Evolutionary conservation across 1,140 invertebrate species (phyloP).

Genomic region (Heliconius congener): DNA sequence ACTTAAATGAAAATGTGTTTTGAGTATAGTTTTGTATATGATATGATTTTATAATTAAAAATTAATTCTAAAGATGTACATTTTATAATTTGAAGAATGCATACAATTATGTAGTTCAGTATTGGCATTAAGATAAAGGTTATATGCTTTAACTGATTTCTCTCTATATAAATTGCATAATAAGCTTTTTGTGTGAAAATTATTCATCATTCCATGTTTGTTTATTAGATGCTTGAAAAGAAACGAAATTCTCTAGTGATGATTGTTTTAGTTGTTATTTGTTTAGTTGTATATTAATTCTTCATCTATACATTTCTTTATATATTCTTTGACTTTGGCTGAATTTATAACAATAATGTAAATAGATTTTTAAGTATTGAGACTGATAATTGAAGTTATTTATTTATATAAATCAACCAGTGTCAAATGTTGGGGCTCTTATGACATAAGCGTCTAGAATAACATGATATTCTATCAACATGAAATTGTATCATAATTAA

Average conservation of each 20-base stretch:
- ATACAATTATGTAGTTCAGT: conserved; percentile 33
- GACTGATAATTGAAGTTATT: conserved; percentile 79
- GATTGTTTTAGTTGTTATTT: conserved; percentile 30
- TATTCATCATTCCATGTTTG: conserved; percentile 62
- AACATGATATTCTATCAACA: conserved; percentile 19
- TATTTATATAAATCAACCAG: conserved; percentile 75
- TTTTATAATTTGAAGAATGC: conserved; percentile 20
- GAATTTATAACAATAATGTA: conserved; percentile 73
- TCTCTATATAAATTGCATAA: conserved; percentile 51
- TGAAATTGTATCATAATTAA: conserved; percentile 33
- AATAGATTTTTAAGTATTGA: conserved; percentile 76
- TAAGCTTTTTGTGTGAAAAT: conserved; percentile 49
- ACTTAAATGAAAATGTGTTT: not conserved
- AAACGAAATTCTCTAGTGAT: conserved; percentile 29
- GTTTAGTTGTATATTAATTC: conserved; percentile 33
- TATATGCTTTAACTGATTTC: conserved; percentile 56
- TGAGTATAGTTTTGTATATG: conserved; percentile 14
- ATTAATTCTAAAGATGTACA: conserved; percentile 3
- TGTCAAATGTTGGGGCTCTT: conserved; percentile 65
- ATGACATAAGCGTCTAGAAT: conserved; percentile 37
- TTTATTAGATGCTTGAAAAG: conserved; percentile 25
- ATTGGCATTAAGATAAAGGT: conserved; percentile 48
- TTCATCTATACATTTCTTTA: conserved; percentile 44
- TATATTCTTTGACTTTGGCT: conserved; percentile 62
- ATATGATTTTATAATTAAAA: not conserved